Evolutionary conservation across 2,888 invertebrate genomes (phyloP), one percentile per base, ranked within the genome.

Genomic region (Vanessa cardui): DNA sequence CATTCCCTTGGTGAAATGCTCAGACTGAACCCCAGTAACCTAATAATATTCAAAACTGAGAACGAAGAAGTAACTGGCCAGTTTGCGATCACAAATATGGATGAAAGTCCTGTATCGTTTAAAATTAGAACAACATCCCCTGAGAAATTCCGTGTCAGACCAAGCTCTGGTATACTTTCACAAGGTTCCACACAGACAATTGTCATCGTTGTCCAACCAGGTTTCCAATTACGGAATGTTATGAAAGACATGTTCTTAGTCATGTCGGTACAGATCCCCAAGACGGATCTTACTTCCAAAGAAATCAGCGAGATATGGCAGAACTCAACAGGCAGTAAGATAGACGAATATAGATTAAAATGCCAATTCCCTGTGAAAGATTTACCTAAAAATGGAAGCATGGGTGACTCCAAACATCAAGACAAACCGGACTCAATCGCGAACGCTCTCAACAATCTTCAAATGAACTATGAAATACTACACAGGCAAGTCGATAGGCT

Each of bases 51-150:
- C 81, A 93, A 93, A 73, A 94, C 90, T 69, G 94, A 94, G 54
- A 95, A 94, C 58, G 94, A 94, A 70, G 97, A 97, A 79, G 85
- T 95, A 39, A 92, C 94, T 1, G 95, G 96, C 60, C 94, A 94
- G 46, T 94, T 96, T 76, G 93, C 92, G 0, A 90, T 98, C 18
- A 95, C 95, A 39, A 97, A 97, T 81, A 94, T 94, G 77, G 95
- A 96, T 68, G 92, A 93, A 0, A 82, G 86, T 44, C 80, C 83
- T 0, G 77, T 93, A 1, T 91, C 88, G 1, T 94, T 93, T 59
- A 91, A 99, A 96, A 96, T 99, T 72, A 97, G 99, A 88, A 99
- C 99, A 16, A 99, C 99, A 5, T 96, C 98, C 0, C 99, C 99
- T 0, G 98, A 98, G 79, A 98, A 98, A 86, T 99, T 98, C 89